Percentiles rank a stretch among this genome's conserved stretches.
These are phyloP conservation scores for Sphyrna mokarran DNA, from an alignment of 2,113 vertebrate species.

Conservation along the genomic window DNA sequence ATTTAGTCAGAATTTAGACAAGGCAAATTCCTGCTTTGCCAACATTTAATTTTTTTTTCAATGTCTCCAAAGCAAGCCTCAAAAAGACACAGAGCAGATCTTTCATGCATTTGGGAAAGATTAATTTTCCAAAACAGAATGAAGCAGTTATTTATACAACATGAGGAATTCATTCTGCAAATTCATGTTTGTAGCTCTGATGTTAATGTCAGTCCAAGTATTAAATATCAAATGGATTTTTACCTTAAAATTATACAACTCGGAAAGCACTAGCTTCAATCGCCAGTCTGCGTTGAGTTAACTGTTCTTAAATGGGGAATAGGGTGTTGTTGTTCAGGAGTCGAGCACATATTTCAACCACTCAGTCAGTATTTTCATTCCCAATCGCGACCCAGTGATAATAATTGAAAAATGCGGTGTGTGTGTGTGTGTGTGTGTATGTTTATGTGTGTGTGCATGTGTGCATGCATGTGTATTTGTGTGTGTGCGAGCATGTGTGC, in stretches of 20 bases:
- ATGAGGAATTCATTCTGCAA: neutral
- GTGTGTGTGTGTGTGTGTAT: neutral
- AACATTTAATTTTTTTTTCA: constrained; percentile 1
- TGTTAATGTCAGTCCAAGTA: neutral
- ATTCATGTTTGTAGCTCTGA: neutral
- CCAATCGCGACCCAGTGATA: neutral
- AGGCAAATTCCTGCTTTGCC: neutral
- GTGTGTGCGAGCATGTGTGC: too few relatives aligned
- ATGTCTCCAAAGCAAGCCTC: neutral
- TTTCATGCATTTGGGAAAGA: neutral
- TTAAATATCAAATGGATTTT: neutral
- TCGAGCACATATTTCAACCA: neutral
- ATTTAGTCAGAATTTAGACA: neutral
- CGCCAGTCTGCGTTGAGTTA: neutral
- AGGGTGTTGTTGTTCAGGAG: neutral
- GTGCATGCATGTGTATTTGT: too few relatives aligned
- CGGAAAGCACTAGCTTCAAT: neutral
- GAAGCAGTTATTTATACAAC: neutral
- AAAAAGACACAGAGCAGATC: neutral
- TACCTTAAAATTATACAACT: neutral
- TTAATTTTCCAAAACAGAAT: neutral
- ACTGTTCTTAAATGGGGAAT: neutral
- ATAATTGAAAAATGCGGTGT: neutral
- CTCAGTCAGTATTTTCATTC: neutral
- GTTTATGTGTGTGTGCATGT: too few relatives aligned